Evolutionary conservation across 2,113 vertebrate genomes (phyloP).

Genomic region (Tenrec ecaudatus): DNA sequence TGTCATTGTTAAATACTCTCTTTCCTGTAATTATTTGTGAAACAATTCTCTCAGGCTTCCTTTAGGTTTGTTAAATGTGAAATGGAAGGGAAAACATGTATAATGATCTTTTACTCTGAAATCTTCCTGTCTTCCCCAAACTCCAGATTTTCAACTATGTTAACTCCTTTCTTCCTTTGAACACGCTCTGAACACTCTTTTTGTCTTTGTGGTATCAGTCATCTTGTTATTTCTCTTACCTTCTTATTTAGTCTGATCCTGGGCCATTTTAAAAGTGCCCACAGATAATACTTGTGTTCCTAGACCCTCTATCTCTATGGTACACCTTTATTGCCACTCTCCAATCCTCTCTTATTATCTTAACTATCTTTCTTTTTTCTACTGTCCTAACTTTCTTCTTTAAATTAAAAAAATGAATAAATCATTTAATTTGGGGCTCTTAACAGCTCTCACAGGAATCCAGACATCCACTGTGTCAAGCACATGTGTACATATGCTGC

Average conservation of each 20-base stretch:
- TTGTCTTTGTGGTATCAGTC: background rate
- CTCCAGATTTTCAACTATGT: background rate
- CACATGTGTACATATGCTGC: no score
- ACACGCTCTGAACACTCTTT: background rate
- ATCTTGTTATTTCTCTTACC: background rate
- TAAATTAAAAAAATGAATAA: no score
- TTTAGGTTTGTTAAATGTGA: conserved; percentile 11
- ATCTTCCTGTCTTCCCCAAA: background rate
- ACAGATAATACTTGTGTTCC: no score
- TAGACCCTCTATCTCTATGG: background rate
- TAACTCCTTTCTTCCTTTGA: background rate
- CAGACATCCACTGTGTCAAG: no score
- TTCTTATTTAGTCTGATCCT: background rate
- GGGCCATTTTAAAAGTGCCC: background rate
- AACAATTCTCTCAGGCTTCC: background rate
- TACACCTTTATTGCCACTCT: background rate
- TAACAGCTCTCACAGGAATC: no score
- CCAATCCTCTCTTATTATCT: background rate
- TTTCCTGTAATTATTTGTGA: conserved; percentile 1
- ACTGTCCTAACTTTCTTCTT: no score
- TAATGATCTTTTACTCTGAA: conserved; percentile 1
- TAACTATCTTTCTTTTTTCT: no score
- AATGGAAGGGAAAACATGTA: background rate
- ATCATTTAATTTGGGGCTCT: no score
- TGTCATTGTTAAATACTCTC: background rate